Evolutionary conservation across 2,113 vertebrate species (phyloP).

Genomic region (Larimichthys polyactis): DNA sequence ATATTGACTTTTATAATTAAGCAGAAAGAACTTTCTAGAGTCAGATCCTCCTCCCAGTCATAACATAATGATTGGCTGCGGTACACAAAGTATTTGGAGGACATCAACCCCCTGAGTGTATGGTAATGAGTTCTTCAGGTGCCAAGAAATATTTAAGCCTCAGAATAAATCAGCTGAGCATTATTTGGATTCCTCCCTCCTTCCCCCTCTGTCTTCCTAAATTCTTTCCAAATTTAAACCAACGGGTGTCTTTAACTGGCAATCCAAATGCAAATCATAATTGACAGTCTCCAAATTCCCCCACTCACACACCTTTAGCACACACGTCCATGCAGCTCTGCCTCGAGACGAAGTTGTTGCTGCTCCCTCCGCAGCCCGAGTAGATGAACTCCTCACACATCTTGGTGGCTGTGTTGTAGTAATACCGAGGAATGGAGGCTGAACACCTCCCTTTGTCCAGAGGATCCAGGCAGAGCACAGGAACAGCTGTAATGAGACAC

Average conservation of each 20-base stretch:
- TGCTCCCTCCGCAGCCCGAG: conserved; percentile 92
- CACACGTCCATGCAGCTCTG: conserved; percentile 87
- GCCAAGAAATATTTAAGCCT: conserved; percentile 7
- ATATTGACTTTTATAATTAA: not conserved
- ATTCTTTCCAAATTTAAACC: conserved; percentile 12
- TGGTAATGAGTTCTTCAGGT: conserved; percentile 6
- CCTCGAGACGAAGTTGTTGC: conserved; percentile 91
- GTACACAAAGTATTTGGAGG: conserved; percentile 13
- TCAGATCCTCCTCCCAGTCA: conserved; percentile 6
- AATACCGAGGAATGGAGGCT: conserved; percentile 90
- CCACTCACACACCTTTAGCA: conserved; percentile 80
- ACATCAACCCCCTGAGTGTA: not conserved
- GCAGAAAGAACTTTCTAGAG: conserved; percentile 6
- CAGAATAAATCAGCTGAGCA: conserved; percentile 13
- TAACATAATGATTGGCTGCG: not conserved
- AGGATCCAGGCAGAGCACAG: conserved; percentile 88
- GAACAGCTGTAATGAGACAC: conserved; percentile 76
- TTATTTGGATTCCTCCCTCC: conserved; percentile 9
- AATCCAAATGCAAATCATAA: conserved; percentile 7
- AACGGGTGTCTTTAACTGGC: not conserved
- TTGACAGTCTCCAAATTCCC: not conserved
- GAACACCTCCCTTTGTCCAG: conserved; percentile 90
- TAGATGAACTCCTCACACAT: conserved; percentile 90
- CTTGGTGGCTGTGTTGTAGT: conserved; percentile 86
- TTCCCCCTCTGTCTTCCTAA: not conserved